Base-by-base conservation (phyloP, 2,113 vertebrate genomes). In the Setophaga petechia region DNA sequence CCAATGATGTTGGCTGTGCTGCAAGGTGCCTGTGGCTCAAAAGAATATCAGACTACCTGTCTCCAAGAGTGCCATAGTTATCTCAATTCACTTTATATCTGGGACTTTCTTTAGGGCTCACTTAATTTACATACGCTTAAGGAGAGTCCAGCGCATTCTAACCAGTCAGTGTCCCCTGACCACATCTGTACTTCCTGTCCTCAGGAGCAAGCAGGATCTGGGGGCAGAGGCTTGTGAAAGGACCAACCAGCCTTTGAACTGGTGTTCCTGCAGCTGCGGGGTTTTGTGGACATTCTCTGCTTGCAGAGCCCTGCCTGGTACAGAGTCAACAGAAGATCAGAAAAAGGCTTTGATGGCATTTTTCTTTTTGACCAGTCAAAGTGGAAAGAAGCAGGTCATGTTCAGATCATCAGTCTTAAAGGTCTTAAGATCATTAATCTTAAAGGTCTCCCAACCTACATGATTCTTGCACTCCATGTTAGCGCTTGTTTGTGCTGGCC, bases 101-200 rank as follows among this genome's bases (percentile, higher is more conserved):
- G 15, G 7, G 23, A 2, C 28, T 11, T 51, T 80, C 19, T 47
- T 24, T 33, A 35, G 30, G 9, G 2, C 21, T 74, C 7, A 5
- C 10, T 65, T n/a, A 13, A 15, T 57, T 80, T 43, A 10, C 13
- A 9, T 24, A 9, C 24, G 8, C 21, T 31, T 39, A 28, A 63
- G 61, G 28, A 41, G 5, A 23, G 9, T n/a, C 8, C 23, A 43
- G 21, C 11, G 6, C 30, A 31, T 49, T 71, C 14, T 35, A 37
- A 74, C 21, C 5, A 0, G 21, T 28, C 5, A 0, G 16, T 25
- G 28, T 46, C 15, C 21, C 4, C 44, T 43, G n/a, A 58, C 25
- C 3, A 6, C 14, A 3, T 21, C 30, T 0, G 0, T 46, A 2
- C 35, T 67, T 68, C 12, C 33, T 30, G 28, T 63, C 25, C 49